Base-by-base conservation (phyloP, 2,797 vertebrate genomes). In the Rachycentron canadum region DNA sequence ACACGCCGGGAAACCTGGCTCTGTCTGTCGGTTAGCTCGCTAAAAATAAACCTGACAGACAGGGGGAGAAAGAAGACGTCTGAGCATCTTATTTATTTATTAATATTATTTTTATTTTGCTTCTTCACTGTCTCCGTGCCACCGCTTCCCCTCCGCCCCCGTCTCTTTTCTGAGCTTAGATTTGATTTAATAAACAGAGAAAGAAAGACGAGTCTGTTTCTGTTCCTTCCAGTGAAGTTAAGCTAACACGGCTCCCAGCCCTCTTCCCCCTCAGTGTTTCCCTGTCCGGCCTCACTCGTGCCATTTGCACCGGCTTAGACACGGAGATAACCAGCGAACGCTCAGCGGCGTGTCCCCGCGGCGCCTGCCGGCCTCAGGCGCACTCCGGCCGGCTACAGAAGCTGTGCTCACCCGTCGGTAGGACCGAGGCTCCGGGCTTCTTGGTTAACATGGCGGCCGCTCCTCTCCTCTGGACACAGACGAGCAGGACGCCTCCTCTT, bases 361-460 rank as follows among this genome's bases (percentile, higher is more conserved):
- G 2, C 65, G 1, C 11, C n/a, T 36, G 49, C 65, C 73, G 49
- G 52, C 68, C 34, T 72, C 41, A 6, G 74, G 56, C 3, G 67
- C 64, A 40, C 73, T 26, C 13, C 0, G 36, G 34, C 25, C 83
- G 79, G 26, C 49, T 58, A 36, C 8, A 69, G 58, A 55, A 41
- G 73, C 56, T 66, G 47, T 69, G 70, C 93, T 94, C 77, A 92
- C 92, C 90, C 90, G 89, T 91, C 84, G 90, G 89, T 64, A 92
- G 89, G 87, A 94, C 85, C 86, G 90, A 88, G 84, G 89, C 59
- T 90, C 87, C 90, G 89, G 93, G 89, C 81, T 91, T 92, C 90
- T 93, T 93, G 88, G 87, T 92, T 89, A 93, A 93, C 91, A 92
- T 93, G 92, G 93, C 92, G 89, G 89, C 90, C 90, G 92, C 90